Conservation (phyloP, 1,140 invertebrate genomes). For the Ctenoplectra terminalis region DNA sequence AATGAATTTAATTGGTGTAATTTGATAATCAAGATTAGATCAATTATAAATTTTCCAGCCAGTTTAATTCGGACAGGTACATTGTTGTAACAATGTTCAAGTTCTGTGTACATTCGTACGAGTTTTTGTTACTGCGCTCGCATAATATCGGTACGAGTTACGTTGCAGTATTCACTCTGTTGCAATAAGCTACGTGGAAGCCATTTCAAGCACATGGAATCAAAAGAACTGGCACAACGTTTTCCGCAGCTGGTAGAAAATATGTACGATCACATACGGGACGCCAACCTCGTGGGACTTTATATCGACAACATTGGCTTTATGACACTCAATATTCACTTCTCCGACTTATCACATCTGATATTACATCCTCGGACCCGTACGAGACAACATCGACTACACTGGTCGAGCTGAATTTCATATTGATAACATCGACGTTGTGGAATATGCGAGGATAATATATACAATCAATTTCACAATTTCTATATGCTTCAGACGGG, state of each 20-base stretch:
- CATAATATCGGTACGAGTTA: background rate
- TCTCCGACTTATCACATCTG: background rate
- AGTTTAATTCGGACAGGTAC: no score
- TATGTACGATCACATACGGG: background rate
- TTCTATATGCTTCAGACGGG: background rate
- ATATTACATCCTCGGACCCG: slow-evolving; percentile 12
- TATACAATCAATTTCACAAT: no score
- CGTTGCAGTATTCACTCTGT: background rate
- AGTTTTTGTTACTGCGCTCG: no score
- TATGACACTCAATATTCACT: slow-evolving; percentile 26
- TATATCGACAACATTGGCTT: slow-evolving; percentile 19
- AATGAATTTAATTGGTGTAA: background rate
- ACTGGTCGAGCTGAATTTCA: no score
- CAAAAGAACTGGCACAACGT: background rate
- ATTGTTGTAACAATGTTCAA: background rate
- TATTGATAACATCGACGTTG: background rate
- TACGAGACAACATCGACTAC: background rate
- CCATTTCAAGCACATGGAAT: slow-evolving; percentile 5
- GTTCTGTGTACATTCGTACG: no score
- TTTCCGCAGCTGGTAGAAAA: background rate
- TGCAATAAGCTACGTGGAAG: background rate
- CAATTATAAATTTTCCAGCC: no score
- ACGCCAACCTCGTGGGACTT: background rate
- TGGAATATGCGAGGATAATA: background rate
- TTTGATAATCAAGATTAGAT: background rate